Percentiles rank a stretch among this genome's conserved stretches.
These are phyloP conservation scores for Aphaenogaster floridana DNA, from an alignment of 1,140 invertebrate genomes.

Conservation along the genomic window DNA sequence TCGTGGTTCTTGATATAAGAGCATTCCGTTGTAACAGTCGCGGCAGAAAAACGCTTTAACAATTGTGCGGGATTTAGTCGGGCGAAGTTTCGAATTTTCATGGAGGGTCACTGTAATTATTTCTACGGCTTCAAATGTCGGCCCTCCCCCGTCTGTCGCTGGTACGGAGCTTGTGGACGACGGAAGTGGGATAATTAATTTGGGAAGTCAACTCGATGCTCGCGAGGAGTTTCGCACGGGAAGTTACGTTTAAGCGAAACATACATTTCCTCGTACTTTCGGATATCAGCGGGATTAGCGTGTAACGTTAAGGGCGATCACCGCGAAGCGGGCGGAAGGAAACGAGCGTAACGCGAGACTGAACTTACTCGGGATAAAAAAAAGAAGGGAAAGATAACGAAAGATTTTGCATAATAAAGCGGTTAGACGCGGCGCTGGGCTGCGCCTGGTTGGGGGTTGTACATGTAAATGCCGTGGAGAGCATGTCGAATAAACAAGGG, in stretches of 20 bases:
- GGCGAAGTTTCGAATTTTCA: constrained; percentile 9
- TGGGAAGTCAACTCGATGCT: constrained; percentile 45
- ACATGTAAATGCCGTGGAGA: constrained; percentile 46
- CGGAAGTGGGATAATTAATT: constrained; percentile 57
- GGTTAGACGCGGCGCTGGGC: constrained; percentile 54
- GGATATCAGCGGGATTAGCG: constrained; percentile 66
- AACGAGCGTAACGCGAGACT: constrained; percentile 53
- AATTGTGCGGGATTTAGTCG: not conserved
- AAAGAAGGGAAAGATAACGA: constrained; percentile 64
- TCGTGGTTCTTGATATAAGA: not conserved
- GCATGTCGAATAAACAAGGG: constrained; percentile 61
- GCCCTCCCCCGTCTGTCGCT: not conserved
- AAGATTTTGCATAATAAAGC: constrained; percentile 77
- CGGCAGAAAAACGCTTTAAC: not conserved
- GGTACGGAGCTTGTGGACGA: constrained; percentile 26
- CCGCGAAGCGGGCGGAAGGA: constrained; percentile 44
- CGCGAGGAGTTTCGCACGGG: constrained; percentile 29
- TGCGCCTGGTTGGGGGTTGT: constrained; percentile 36
- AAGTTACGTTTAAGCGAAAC: constrained; percentile 49
- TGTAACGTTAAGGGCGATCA: constrained; percentile 62
- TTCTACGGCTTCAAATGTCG: constrained; percentile 34
- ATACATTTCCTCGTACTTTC: constrained; percentile 58
- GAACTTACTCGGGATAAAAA: constrained; percentile 64
- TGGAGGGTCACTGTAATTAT: constrained; percentile 36
- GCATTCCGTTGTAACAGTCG: not conserved